Evolutionary conservation across 2,888 invertebrate genomes (phyloP).

Genomic region (Drosophila planitibia): DNA sequence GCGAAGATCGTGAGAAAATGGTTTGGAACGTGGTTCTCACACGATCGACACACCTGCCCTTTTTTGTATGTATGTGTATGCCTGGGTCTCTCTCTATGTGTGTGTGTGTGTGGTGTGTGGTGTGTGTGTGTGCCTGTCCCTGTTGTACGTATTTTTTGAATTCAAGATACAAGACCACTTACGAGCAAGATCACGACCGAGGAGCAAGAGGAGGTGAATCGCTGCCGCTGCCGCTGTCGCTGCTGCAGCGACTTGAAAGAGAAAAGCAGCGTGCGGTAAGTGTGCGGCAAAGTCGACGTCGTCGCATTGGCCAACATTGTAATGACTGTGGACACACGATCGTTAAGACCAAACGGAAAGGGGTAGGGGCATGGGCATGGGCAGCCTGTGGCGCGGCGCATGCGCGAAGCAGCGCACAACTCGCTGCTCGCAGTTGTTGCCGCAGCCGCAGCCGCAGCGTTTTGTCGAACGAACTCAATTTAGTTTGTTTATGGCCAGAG

Average conservation of each 20-base stretch:
- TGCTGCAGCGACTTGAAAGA: conserved; percentile 57
- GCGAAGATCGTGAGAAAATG: conserved; percentile 86
- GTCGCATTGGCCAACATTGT: conserved; percentile 82
- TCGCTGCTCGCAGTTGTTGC: conserved; percentile 13
- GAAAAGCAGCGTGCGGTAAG: conserved; percentile 81
- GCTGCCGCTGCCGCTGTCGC: conserved; percentile 25
- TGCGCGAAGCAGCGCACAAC: conserved; percentile 54
- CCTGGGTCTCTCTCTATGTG: conserved; percentile 14
- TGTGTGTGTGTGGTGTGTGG: conserved; percentile 31
- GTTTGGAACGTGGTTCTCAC: conserved; percentile 86
- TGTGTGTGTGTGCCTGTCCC: conserved; percentile 48
- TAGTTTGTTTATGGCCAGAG: conserved; percentile 73
- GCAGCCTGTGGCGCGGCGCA: conserved; percentile 69
- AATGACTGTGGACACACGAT: conserved; percentile 84
- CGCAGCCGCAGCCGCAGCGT: conserved; percentile 53
- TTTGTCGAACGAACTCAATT: conserved; percentile 82
- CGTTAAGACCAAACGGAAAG: conserved; percentile 73
- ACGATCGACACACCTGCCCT: conserved; percentile 86
- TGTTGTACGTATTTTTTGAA: conserved; percentile 69
- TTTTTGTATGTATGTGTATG: conserved; percentile 73
- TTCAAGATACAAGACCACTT: conserved; percentile 84
- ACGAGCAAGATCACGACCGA: conserved; percentile 85
- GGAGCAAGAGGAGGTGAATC: conserved; percentile 33
- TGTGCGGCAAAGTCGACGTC: conserved; percentile 60
- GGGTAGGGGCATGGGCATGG: conserved; percentile 34